Percentiles rank a stretch among this genome's conserved stretches.
phyloP scores from a whole-genome alignment of 1,140 invertebrate genomes.

The Philotrypesis tridentata region DNA sequence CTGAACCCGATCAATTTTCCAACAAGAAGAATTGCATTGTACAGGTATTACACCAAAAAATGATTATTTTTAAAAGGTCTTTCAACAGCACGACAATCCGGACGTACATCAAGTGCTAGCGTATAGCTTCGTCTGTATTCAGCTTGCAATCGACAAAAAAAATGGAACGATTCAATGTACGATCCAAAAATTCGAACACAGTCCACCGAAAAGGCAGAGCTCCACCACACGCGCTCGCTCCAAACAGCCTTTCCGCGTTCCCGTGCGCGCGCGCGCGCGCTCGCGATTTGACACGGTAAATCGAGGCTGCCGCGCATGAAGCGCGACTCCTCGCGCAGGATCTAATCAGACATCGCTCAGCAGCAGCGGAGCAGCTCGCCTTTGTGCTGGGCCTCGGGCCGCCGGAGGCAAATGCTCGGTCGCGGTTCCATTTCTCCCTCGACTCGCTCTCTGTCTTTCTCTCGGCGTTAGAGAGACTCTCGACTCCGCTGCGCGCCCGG shows the following conservation, averaged over 20 bases:
- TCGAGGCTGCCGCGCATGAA: not conserved
- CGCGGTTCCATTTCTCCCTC: conserved; percentile 17
- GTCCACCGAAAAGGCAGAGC: too few species aligned
- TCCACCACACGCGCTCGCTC: too few species aligned
- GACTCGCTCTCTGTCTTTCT: not conserved
- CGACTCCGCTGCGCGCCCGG: not conserved
- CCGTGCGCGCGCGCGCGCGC: not conserved
- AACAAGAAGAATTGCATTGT: too few species aligned
- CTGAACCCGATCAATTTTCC: too few species aligned
- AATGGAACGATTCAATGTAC: too few species aligned
- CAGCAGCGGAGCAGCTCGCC: not conserved
- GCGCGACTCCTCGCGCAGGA: conserved; percentile 19
- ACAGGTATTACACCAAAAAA: too few species aligned
- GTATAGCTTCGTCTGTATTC: too few species aligned
- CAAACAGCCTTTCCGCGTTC: not conserved
- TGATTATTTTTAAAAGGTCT: too few species aligned
- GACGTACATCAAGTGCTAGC: too few species aligned
- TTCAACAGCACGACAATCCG: too few species aligned
- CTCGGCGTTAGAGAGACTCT: not conserved
- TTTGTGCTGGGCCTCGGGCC: conserved; percentile 3
- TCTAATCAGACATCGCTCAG: conserved; percentile 36
- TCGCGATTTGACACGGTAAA: conserved; percentile 6
- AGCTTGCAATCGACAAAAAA: too few species aligned
- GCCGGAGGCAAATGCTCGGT: not conserved
- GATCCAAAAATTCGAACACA: too few species aligned